These are phyloP conservation scores for Suillia variegata DNA, from an alignment of 2,888 invertebrate genomes.

Conservation along the genomic window DNA sequence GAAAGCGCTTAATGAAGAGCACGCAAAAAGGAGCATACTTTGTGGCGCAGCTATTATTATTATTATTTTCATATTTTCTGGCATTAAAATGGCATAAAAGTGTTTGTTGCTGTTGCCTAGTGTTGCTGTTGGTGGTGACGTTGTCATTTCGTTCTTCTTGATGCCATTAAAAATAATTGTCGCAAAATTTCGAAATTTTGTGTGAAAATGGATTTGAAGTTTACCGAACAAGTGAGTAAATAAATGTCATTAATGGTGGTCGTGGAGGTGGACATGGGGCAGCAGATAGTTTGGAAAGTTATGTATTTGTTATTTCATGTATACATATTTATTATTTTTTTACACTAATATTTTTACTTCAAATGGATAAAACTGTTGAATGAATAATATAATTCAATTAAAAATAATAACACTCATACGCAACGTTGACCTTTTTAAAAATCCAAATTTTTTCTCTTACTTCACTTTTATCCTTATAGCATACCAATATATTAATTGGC, in stretches of 20 bases:
- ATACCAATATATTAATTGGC: not conserved
- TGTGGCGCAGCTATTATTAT: slow-evolving; percentile 21
- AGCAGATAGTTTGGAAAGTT: not conserved
- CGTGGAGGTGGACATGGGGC: not conserved
- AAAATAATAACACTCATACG: not conserved
- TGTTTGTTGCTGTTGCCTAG: not conserved
- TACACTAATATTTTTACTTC: too few species aligned
- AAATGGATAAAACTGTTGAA: too few species aligned
- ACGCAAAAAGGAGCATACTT: slow-evolving; percentile 17
- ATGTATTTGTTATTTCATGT: too few species aligned
- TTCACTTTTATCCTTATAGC: not conserved
- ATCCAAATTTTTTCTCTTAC: not conserved
- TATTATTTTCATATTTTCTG: not conserved
- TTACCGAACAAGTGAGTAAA: not conserved
- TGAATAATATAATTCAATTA: too few species aligned
- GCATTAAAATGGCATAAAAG: not conserved
- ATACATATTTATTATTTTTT: too few species aligned
- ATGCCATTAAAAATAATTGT: too few species aligned
- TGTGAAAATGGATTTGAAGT: not conserved
- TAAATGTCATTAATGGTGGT: not conserved
- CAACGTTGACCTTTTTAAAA: not conserved
- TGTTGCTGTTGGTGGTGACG: too few species aligned
- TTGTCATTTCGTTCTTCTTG: too few species aligned
- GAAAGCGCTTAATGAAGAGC: slow-evolving; percentile 19
- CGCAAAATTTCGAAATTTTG: too few species aligned